Percentiles rank a stretch among this genome's conserved stretches.
phyloP scores from a whole-genome alignment of 2,113 vertebrate species.

The Lepisosteus oculatus region DNA sequence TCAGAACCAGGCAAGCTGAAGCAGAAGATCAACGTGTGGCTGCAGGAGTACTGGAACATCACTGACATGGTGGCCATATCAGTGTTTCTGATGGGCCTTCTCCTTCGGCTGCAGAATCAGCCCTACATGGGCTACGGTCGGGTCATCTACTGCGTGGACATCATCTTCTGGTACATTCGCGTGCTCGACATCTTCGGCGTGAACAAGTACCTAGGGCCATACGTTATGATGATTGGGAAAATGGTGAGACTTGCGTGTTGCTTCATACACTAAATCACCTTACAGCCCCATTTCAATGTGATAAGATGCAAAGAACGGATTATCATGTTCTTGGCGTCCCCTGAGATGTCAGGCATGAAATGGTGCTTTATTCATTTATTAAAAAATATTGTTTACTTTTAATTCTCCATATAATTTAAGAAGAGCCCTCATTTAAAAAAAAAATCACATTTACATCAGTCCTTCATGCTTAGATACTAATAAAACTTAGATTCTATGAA shows the following conservation, averaged over 20 bases:
- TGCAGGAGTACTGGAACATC: constrained; percentile 98
- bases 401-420: no score
- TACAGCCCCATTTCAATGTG: no score
- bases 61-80: constrained; percentile 89
- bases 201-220: constrained; percentile 97
- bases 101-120: constrained; percentile 87
- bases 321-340: no score
- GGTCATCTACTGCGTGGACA: constrained; percentile 96
- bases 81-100: constrained; percentile 82
- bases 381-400: no score
- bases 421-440: no score
- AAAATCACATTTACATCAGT: no score
- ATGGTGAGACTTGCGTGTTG: constrained; percentile 73
- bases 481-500: no score
- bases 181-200: constrained; percentile 98
- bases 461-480: no score
- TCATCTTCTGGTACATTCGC: constrained; percentile 98
- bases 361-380: no score
- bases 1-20: constrained; percentile 95
- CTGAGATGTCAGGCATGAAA: no score
- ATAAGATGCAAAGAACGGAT: no score
- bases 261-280: not conserved
- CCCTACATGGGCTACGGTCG: constrained; percentile 95
- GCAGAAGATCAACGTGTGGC: constrained; percentile 96
- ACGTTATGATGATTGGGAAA: constrained; percentile 99